phyloP scores from a whole-genome alignment of 2,797 vertebrate species.

The Tapera naevia region DNA sequence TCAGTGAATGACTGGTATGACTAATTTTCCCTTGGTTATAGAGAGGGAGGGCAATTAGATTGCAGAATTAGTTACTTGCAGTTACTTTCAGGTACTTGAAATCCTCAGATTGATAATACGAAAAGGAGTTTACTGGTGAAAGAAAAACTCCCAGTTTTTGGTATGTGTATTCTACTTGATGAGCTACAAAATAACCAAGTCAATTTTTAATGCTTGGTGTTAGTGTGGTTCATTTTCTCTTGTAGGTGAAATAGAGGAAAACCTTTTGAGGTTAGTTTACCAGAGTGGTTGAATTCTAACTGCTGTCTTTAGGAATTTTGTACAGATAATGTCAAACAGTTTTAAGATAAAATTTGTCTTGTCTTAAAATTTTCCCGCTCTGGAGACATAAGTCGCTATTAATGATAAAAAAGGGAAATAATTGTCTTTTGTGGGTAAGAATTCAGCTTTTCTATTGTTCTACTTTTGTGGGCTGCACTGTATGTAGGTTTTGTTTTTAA shows the following conservation, averaged over 20 bases:
- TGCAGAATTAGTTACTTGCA: background rate
- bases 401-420: background rate
- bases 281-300: background rate
- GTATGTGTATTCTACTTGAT: background rate
- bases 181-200: background rate
- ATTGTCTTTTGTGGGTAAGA: background rate
- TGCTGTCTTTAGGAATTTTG: background rate
- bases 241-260: background rate
- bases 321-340: background rate
- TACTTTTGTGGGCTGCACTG: background rate
- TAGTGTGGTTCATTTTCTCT: background rate
- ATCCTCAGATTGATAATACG: background rate
- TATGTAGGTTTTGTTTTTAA: background rate
- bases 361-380: background rate
- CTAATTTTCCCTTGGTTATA: background rate
- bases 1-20: background rate
- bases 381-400: background rate
- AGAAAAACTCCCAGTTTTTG: background rate
- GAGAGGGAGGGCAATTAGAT: background rate
- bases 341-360: background rate
- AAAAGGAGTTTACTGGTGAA: background rate
- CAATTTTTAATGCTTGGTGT: background rate
- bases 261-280: background rate
- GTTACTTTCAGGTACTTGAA: background rate
- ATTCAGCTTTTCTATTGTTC: background rate